Conservation (phyloP, 2,113 vertebrate genomes). For the Tupaia chinensis region DNA sequence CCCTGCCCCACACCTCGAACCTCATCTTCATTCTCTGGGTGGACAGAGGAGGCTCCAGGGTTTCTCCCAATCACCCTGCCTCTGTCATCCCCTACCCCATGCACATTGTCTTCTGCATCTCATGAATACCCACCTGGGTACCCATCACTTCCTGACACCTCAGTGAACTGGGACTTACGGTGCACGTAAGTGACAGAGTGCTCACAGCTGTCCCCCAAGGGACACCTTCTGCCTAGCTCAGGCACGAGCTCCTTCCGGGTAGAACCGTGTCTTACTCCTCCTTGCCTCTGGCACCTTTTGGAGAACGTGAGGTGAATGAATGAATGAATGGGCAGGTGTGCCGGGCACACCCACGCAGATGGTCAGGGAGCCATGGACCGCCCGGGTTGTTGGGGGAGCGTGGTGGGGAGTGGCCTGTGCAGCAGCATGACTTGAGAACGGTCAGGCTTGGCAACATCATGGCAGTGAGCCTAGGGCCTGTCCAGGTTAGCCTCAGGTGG, state of each 20-base stretch:
- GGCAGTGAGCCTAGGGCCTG: neutral
- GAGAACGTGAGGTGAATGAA: neutral
- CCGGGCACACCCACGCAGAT: accelerated
- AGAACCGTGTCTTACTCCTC: too few relatives aligned
- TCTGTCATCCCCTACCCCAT: neutral
- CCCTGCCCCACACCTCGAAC: neutral
- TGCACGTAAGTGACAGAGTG: neutral
- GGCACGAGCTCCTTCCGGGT: neutral
- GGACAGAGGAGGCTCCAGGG: neutral
- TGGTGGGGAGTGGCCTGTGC: neutral
- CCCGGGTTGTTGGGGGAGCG: too few relatives aligned
- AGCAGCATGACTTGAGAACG: neutral
- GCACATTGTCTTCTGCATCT: neutral
- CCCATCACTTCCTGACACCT: neutral
- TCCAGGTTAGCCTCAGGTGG: neutral
- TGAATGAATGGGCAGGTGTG: neutral
- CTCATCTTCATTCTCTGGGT: neutral
- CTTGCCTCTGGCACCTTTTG: neutral
- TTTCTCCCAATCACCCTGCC: neutral
- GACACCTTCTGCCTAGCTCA: neutral
- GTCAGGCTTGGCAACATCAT: neutral
- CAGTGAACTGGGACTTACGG: neutral
- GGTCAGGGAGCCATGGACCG: neutral
- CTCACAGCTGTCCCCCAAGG: too few relatives aligned
- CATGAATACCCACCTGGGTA: neutral